phyloP scores from a whole-genome alignment of 2,888 invertebrate genomes.

The Chironomus tentans region DNA sequence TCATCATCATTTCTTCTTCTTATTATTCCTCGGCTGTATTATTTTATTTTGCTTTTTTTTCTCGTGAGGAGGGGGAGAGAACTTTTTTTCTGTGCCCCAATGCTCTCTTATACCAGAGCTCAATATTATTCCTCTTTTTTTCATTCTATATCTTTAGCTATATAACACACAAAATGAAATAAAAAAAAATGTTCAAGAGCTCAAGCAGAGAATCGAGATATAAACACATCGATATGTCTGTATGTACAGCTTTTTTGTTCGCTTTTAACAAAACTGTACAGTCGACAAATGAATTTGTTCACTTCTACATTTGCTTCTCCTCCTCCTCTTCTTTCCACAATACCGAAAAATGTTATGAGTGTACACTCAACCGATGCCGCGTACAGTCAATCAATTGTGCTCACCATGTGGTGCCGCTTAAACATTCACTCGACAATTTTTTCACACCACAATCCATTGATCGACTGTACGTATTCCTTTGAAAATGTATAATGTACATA shows the following conservation, averaged over 20 bases:
- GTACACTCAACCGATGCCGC: constrained; percentile 14
- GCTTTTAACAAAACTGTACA: constrained; percentile 25
- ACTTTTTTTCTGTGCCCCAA: background rate
- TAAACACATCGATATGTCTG: constrained; percentile 25
- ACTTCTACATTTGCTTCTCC: background rate
- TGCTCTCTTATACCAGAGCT: background rate
- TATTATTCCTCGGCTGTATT: background rate
- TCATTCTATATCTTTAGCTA: background rate
- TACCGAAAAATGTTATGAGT: background rate
- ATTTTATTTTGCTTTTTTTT: background rate
- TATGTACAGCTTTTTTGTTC: constrained; percentile 26
- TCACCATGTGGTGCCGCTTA: constrained; percentile 16
- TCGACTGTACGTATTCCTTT: constrained; percentile 23
- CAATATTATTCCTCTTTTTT: background rate
- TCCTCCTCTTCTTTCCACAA: constrained; percentile 12
- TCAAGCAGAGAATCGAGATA: constrained; percentile 22
- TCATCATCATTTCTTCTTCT: constrained; percentile 8
- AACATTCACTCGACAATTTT: constrained; percentile 15
- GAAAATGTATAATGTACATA: constrained; percentile 27
- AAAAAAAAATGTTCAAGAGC: constrained; percentile 15
- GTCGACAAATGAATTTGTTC: constrained; percentile 17
- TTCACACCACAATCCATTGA: constrained; percentile 23
- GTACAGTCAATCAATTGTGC: constrained; percentile 9
- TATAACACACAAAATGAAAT: background rate
- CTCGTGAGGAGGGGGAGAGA: background rate